phyloP scores from a whole-genome alignment of 37 sponge, comb jelly and placozoan genomes.

The Halichondria panicea region DNA sequence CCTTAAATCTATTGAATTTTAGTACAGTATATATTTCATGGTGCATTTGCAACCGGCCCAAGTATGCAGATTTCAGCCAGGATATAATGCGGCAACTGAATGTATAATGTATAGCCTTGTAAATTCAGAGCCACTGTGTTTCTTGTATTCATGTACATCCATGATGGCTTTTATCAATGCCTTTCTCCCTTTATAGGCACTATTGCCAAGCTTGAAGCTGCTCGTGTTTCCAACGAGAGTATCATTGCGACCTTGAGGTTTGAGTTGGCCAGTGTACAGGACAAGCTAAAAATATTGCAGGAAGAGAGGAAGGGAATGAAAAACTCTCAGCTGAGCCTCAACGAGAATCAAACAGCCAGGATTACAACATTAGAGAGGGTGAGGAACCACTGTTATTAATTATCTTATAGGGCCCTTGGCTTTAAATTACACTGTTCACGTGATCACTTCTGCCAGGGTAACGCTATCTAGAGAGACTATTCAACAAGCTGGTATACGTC shows the following conservation, averaged over 20 bases:
- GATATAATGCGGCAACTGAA: no score
- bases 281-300: constrained; percentile 31
- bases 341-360: constrained; percentile 18
- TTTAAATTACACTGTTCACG: no score
- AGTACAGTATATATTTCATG: background rate
- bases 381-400: background rate
- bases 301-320: constrained; percentile 34
- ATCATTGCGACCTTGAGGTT: constrained; percentile 33
- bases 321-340: constrained; percentile 5
- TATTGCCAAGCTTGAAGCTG: constrained; percentile 56
- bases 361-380: constrained; percentile 56
- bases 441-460: no score
- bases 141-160: no score
- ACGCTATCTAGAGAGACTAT: no score
- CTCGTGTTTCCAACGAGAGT: constrained; percentile 29
- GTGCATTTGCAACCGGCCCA: no score
- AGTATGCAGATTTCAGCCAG: no score
- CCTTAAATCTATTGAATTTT: no score
- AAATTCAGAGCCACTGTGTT: no score
- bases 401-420: no score
- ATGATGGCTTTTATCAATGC: background rate
- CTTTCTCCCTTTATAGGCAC: constrained; percentile 17
- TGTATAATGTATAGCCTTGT: no score
- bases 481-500: no score
- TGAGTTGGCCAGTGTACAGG: constrained; percentile 7